Conservation (phyloP, 2,888 invertebrate genomes). For the Anodontia alba region DNA sequence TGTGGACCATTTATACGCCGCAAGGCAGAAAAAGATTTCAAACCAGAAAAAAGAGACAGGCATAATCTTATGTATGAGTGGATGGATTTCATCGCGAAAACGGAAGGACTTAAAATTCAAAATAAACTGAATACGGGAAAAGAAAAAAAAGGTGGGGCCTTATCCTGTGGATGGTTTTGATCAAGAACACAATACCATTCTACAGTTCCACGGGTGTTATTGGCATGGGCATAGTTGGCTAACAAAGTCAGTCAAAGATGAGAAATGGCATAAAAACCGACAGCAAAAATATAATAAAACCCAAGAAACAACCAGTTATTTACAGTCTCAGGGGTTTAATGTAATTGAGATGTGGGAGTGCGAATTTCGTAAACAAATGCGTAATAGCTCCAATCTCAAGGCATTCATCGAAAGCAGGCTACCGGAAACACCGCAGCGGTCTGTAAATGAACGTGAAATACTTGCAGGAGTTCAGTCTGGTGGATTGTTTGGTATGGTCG, state of each 20-base stretch:
- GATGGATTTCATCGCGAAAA: slow-evolving; percentile 38
- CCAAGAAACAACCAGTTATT: not conserved
- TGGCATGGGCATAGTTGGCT: slow-evolving; percentile 33
- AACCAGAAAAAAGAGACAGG: slow-evolving; percentile 36
- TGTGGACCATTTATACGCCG: slow-evolving; percentile 41
- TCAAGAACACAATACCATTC: slow-evolving; percentile 21
- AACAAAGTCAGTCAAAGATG: slow-evolving; percentile 27
- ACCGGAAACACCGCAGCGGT: not conserved
- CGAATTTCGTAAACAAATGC: slow-evolving; percentile 12
- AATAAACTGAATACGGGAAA: slow-evolving; percentile 38
- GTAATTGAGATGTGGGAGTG: slow-evolving; percentile 31
- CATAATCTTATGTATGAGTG: slow-evolving; percentile 34
- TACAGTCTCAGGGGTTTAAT: slow-evolving; percentile 6
- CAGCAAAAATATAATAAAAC: not conserved
- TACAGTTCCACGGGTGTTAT: slow-evolving; percentile 39
- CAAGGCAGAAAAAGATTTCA: slow-evolving; percentile 35
- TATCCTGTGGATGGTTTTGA: slow-evolving; percentile 37
- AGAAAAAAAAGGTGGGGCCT: slow-evolving; percentile 28
- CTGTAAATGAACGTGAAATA: not conserved
- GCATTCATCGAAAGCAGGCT: not conserved
- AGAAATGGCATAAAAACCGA: slow-evolving; percentile 25
- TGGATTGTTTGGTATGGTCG: not conserved
- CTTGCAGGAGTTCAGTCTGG: not conserved
- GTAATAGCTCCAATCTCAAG: not conserved
- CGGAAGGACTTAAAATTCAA: slow-evolving; percentile 24